Percentiles rank a stretch among this genome's conserved stretches.
Conservation (phyloP, 2,888 invertebrate species). For the Brenthis hecate region DNA sequence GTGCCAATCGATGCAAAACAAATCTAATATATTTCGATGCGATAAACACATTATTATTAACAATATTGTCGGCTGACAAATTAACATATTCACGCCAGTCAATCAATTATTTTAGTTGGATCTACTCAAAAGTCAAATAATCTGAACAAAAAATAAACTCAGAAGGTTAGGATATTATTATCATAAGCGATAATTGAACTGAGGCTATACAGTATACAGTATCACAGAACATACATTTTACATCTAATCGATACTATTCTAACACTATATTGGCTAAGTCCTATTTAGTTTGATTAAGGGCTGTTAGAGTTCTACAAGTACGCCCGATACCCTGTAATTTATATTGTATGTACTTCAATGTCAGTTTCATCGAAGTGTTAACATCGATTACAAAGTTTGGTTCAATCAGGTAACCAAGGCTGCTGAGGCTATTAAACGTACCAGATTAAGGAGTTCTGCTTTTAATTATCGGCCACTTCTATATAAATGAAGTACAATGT, state of each 20-base stretch:
- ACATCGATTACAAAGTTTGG: conserved; percentile 52
- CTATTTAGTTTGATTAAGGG: conserved; percentile 16
- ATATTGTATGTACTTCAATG: conserved; percentile 31
- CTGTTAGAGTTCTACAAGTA: neutral
- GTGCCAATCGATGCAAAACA: too few species aligned
- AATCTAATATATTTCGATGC: too few species aligned
- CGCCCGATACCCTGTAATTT: conserved; percentile 32
- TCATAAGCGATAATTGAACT: neutral
- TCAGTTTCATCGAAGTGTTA: conserved; percentile 46
- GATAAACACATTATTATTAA: too few species aligned
- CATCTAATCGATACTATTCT: neutral
- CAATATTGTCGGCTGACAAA: too few species aligned
- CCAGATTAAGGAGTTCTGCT: conserved; percentile 6
- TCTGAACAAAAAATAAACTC: too few species aligned
- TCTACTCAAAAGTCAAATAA: too few species aligned
- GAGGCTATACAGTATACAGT: neutral
- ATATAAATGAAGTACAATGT: neutral
- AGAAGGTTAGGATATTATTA: neutral
- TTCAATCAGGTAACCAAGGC: conserved; percentile 35
- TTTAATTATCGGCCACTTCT: conserved; percentile 8
- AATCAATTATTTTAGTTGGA: too few species aligned
- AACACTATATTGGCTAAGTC: neutral
- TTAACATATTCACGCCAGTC: too few species aligned
- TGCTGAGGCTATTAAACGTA: conserved; percentile 48
- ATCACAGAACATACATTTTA: neutral